Evolutionary conservation across 2,888 invertebrate genomes (phyloP), one percentile per base, ranked within the genome.

Genomic region (Cantharis nigra): DNA sequence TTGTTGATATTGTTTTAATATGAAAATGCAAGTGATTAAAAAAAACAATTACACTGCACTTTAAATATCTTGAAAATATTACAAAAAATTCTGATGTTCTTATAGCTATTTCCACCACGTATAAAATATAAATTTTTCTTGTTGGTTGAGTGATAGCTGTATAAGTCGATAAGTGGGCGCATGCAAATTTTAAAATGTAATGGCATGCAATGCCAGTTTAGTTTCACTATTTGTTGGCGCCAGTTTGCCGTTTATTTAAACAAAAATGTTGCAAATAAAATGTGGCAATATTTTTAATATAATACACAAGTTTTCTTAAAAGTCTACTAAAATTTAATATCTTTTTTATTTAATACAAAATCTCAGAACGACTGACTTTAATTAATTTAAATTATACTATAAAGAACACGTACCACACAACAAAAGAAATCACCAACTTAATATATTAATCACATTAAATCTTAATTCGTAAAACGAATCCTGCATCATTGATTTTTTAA

Each of bases 131-230:
- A n/a, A 73, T 73, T 73, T 73, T 73, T 73, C 26, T 73, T 73
- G 73, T 73, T 67, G 33, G 62, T 67, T 72, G 72, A 72, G 73
- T 73, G 73, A 73, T 73, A 69, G 73, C 69, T 67, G 62, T 67
- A 64, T 23, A 63, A 33, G 67, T 62, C 64, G 26, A 72, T 72
- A 76, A 77, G 79, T 78, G 78, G 79, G 78, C 75, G 78, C 73
- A 79, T 78, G 79, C 79, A 79, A 79, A 79, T 79, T 77, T 74
- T 70, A 70, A 70, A 74, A 71, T 71, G 72, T 76, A 79, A 74
- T 76, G 77, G 78, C 74, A 78, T 78, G 78, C 76, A 69, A 72
- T 74, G 74, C 77, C 76, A 79, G 78, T 78, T 79, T 79, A 63
- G 76, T 71, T 78, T 65, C 72, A 72, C 71, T 64, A 73, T 75